Conservation (phyloP, 2,888 invertebrate genomes). For the Eurois occulta region DNA sequence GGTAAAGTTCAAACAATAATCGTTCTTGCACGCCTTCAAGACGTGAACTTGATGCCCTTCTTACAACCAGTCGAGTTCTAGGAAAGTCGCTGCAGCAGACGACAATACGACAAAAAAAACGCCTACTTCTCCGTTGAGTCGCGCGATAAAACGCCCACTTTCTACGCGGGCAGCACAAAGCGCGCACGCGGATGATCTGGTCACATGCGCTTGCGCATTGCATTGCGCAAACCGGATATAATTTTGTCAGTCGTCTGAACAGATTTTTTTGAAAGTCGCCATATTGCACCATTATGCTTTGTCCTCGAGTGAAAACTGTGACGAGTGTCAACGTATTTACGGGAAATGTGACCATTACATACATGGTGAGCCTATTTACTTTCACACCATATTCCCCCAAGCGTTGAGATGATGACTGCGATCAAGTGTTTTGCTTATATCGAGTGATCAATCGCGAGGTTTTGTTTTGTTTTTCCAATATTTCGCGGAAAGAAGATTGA, state of each 20-base stretch:
- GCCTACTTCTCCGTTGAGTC: conserved; percentile 55
- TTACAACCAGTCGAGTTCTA: conserved; percentile 29
- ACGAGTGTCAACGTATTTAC: conserved; percentile 58
- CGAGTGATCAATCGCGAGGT: conserved; percentile 39
- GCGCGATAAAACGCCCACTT: conserved; percentile 73
- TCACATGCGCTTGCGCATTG: conserved; percentile 56
- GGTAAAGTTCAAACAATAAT: conserved; percentile 19
- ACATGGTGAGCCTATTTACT: conserved; percentile 57
- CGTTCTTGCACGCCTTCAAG: conserved; percentile 17
- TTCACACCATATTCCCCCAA: conserved; percentile 57
- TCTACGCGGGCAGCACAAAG: conserved; percentile 69
- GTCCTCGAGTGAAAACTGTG: conserved; percentile 62
- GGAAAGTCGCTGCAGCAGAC: conserved; percentile 41
- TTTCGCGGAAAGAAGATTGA: conserved; percentile 29
- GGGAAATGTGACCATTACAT: conserved; percentile 58
- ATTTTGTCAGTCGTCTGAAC: conserved; percentile 65
- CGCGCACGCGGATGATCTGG: conserved; percentile 71
- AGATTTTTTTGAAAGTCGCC: conserved; percentile 69
- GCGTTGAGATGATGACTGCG: conserved; percentile 53
- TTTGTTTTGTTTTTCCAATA: conserved; percentile 48
- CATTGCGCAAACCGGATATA: conserved; percentile 84
- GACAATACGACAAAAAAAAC: conserved; percentile 53
- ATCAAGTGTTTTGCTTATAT: conserved; percentile 48
- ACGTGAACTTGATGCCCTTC: conserved; percentile 29
- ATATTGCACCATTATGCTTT: conserved; percentile 65